A percentile compares a stretch with the other conserved stretches of the same genome.
Evolutionary conservation across 2,888 invertebrate genomes (phyloP).

Genomic region (Nudaria mundana): DNA sequence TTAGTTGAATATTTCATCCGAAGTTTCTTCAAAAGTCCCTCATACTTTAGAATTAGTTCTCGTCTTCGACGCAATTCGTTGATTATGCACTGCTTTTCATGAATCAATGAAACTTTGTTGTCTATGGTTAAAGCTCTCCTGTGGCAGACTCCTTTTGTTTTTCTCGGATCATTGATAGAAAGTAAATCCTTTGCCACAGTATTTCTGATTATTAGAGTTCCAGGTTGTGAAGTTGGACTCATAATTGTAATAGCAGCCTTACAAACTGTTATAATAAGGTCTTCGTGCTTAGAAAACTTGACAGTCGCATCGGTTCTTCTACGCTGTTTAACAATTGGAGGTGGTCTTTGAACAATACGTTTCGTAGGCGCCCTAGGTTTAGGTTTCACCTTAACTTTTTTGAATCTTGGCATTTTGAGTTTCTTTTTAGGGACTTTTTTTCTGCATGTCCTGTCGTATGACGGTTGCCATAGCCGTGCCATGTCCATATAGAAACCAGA

Average conservation of each 20-base stretch:
- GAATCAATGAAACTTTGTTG: conserved; percentile 42
- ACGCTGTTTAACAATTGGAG: conserved; percentile 13
- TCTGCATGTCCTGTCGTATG: conserved; percentile 40
- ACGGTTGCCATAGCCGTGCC: conserved; percentile 58
- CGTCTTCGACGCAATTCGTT: conserved; percentile 56
- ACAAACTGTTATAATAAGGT: conserved; percentile 58
- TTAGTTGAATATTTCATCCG: conserved; percentile 49
- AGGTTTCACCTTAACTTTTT: conserved; percentile 28
- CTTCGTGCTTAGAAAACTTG: conserved; percentile 60
- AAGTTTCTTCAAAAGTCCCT: conserved; percentile 56
- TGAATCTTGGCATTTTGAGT: conserved; percentile 9
- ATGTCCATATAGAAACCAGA: conserved; percentile 64
- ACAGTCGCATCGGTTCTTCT: conserved; percentile 22
- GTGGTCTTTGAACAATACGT: conserved; percentile 5
- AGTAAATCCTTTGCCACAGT: conserved; percentile 58
- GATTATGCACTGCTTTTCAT: conserved; percentile 60
- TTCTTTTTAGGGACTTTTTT: conserved; percentile 12
- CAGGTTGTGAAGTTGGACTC: conserved; percentile 60
- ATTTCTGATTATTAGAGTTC: conserved; percentile 61
- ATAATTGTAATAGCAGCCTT: conserved; percentile 64
- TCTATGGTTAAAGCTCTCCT: conserved; percentile 50
- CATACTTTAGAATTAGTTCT: conserved; percentile 53
- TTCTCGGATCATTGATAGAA: conserved; percentile 48
- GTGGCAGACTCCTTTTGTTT: conserved; percentile 55
- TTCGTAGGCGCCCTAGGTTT: conserved; percentile 15